Conservation (phyloP, 2,797 vertebrate genomes). For the Melanotaenia maccullochi region DNA sequence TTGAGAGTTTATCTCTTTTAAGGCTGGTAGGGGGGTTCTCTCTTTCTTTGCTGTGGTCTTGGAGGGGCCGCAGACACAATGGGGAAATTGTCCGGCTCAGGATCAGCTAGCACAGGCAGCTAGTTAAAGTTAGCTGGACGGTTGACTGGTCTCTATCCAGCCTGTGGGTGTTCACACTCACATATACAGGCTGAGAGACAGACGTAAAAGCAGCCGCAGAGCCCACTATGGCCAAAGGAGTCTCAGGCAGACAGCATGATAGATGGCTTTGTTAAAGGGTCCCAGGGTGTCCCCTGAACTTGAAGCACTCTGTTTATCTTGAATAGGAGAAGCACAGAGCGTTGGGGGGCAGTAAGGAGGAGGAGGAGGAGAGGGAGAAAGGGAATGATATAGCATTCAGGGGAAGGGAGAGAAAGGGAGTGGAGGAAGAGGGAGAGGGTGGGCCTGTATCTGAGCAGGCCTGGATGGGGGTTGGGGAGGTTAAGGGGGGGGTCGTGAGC, state of each 20-base stretch:
- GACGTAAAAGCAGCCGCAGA: constrained; percentile 81
- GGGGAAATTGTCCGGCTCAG: constrained; percentile 67
- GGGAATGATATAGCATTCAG: constrained; percentile 77
- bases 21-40: background rate
- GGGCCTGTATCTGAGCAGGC: constrained; percentile 76
- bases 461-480: constrained; percentile 77
- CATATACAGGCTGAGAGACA: constrained; percentile 76
- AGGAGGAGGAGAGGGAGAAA: constrained; percentile 58
- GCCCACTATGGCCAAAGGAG: constrained; percentile 77
- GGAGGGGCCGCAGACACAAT: constrained; percentile 61
- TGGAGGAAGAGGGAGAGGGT: constrained; percentile 50
- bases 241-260: constrained; percentile 85
- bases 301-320: constrained; percentile 99
- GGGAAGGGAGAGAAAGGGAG: constrained; percentile 45
- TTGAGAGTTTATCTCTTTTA: constrained; percentile 61
- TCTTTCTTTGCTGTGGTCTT: constrained; percentile 64
- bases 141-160: constrained; percentile 52
- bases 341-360: constrained; percentile 80
- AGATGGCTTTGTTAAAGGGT: constrained; percentile 90
- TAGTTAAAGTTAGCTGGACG: constrained; percentile 38
- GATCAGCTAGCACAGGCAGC: constrained; percentile 41
- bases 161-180: constrained; percentile 51
- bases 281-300: constrained; percentile 99
- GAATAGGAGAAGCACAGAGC: constrained; percentile 93
- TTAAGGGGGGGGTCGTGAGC: constrained; percentile 75